Evolutionary conservation across 92 coral and sea anemone species (phyloP), one percentile per base, ranked within the genome.

Genomic region (Porites cylindrica): DNA sequence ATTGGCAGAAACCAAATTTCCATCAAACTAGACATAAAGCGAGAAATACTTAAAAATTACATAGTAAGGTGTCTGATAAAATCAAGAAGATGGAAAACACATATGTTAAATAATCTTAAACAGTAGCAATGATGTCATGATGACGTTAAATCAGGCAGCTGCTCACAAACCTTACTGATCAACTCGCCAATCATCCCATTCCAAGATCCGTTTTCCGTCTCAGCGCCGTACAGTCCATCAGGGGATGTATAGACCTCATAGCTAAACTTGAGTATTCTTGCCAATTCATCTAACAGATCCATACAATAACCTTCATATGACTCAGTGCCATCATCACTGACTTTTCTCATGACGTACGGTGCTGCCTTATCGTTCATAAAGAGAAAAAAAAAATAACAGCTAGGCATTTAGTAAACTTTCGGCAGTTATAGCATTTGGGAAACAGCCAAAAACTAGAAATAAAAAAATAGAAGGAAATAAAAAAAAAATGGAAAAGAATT

Each of bases 151-250:
- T 21, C 3, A 11, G 5, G 19, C 0, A 50, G 50, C 10, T 38
- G 7, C 10, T 17, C 2, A 13, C 24, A 13, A 58, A 93, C 96
- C 93, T 88, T 73, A 26, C 79, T 86, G 2, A 88, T 52, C 5
- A 95, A 47, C 87, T 95, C 91, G 21, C 85, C 79, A 58, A 94
- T 84, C 98, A 94, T 85, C 11, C 98, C 98, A 60, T 92, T 88
- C 98, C 98, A 95, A 26, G 89, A 74, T 47, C 91, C 93, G 7
- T 91, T 86, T 21, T 87, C 87, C 26, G 86, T 79, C 23, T 70
- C 69, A 12, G 91, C 95, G 1, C 98, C 98, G 20, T 90, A 95
- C 52, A 81, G 73, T 47, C 85, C 90, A 66, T 88, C 96, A 0
- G 90, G 89, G 12, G 94, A 82, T 11, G 17, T 69, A 23, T 91